phyloP scores from a whole-genome alignment of 2,888 invertebrate genomes.

The Zaprionus bogoriensis region DNA sequence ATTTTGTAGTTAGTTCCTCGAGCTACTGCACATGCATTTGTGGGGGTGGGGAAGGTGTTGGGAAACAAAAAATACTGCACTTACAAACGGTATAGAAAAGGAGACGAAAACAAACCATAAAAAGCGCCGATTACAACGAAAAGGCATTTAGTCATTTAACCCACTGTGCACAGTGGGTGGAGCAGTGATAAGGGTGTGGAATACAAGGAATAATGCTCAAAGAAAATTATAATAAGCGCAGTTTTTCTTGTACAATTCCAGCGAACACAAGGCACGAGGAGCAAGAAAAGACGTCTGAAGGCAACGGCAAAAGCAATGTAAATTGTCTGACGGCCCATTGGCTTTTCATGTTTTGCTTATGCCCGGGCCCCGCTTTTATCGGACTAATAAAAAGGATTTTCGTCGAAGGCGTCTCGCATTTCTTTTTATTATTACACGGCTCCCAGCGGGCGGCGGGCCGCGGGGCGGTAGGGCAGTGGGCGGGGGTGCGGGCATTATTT shows the following conservation, averaged over 20 bases:
- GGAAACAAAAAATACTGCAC: conserved; percentile 53
- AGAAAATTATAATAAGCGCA: conserved; percentile 71
- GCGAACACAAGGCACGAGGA: conserved; percentile 24
- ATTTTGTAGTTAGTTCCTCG: conserved; percentile 19
- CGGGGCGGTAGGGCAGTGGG: too few relatives aligned
- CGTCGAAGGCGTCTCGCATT: conserved; percentile 66
- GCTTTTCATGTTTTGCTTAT: conserved; percentile 39
- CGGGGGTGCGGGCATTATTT: conserved; percentile 40
- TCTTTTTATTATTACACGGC: conserved; percentile 65
- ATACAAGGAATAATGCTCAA: conserved; percentile 63
- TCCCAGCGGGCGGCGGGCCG: too few relatives aligned
- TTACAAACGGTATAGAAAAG: conserved; percentile 36
- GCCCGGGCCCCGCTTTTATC: conserved; percentile 49
- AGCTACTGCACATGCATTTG: conserved; percentile 39
- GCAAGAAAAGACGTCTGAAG: conserved; percentile 56
- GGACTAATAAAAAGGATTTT: conserved; percentile 76
- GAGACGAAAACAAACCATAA: conserved; percentile 25
- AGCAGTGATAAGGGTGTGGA: conserved; percentile 3
- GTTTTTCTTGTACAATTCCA: conserved; percentile 57
- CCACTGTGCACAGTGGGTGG: conserved; percentile 72
- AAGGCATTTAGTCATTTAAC: conserved; percentile 57
- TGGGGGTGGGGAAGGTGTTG: too few relatives aligned
- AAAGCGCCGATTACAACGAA: conserved; percentile 52
- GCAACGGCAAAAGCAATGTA: conserved; percentile 73
- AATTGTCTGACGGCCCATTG: conserved; percentile 55